A percentile compares a stretch with the other conserved stretches of the same genome.
These are phyloP conservation scores for Lutraria rhynchaena DNA, from an alignment of 1,140 invertebrate genomes.

Conservation along the genomic window DNA sequence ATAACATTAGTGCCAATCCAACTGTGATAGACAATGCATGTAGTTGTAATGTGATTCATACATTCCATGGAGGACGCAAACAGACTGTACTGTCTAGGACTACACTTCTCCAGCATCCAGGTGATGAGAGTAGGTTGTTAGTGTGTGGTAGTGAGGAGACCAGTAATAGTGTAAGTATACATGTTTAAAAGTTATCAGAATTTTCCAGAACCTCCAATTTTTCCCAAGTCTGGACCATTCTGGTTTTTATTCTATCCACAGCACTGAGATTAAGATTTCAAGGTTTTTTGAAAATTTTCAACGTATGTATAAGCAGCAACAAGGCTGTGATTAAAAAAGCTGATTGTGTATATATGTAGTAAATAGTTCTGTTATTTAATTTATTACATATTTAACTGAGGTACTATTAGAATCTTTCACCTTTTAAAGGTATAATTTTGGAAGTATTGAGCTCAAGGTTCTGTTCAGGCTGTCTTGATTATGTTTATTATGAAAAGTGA, in stretches of 20 bases:
- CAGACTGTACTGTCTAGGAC: slow-evolving; percentile 87
- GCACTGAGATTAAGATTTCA: no score
- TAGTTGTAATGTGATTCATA: slow-evolving; percentile 85
- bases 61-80: slow-evolving; percentile 85
- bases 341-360: no score
- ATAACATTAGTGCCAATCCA: slow-evolving; percentile 56
- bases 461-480: no score
- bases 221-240: no score
- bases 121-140: slow-evolving; percentile 79
- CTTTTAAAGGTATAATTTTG: no score
- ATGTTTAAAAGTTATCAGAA: not conserved
- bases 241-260: not conserved
- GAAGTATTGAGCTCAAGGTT: no score
- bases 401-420: no score
- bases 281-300: not conserved
- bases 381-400: no score
- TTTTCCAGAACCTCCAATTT: no score
- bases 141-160: slow-evolving; percentile 84
- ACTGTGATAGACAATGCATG: slow-evolving; percentile 66
- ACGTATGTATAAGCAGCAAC: not conserved
- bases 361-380: no score
- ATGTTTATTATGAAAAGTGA: no score
- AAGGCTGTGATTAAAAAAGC: no score
- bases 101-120: slow-evolving; percentile 83
- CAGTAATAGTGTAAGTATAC: slow-evolving; percentile 71